Evolutionary conservation across 1,140 invertebrate species (phyloP), one percentile per base, ranked within the genome.

Genomic region (Drosophila aff.): DNA sequence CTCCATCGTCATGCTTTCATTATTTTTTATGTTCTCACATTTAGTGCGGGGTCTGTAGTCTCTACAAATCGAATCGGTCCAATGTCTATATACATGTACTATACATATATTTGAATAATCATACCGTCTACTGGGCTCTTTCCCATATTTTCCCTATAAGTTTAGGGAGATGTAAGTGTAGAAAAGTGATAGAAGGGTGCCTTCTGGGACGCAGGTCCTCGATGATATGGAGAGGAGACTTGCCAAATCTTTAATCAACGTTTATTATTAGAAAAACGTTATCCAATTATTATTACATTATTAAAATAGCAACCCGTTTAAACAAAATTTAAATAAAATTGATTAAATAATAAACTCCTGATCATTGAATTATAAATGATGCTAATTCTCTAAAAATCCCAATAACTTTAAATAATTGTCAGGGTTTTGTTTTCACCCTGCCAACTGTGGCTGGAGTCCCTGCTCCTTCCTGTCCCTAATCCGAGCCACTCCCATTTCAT

Each of bases 21-120:
- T 85, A 85, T 86, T 81, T 85, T 23, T 85, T 76, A 85, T 86
- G 79, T 47, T 44, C 41, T 68, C 65, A 74, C 82, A 84, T 81
- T 81, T 75, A 58, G 52, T 28, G 36, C 60, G 76, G 71, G 50
- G 43, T 31, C 46, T 33, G 38, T n/a, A 50, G 59, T 67, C 26
- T 21, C 36, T 13, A 40, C 64, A 77, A 77, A 77, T 77, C 63
- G 63, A 77, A 77, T 77, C 43, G 47, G 21, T 23, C 23, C 23
- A 23, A 23, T 23, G 23, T 3, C 21, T 23, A 23, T 23, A 23
- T 23, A 23, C 23, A 23, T 55, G 9, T 43, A 41, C 33, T n/a
- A n/a, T 41, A 31, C 33, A 36, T 82, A 59, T 79, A 85, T 85
- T 76, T 78, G 66, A 79, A 85, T 86, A 86, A 86, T 43, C 66